phyloP scores from a whole-genome alignment of 2,888 invertebrate genomes.

The Drosophila subquinaria region DNA sequence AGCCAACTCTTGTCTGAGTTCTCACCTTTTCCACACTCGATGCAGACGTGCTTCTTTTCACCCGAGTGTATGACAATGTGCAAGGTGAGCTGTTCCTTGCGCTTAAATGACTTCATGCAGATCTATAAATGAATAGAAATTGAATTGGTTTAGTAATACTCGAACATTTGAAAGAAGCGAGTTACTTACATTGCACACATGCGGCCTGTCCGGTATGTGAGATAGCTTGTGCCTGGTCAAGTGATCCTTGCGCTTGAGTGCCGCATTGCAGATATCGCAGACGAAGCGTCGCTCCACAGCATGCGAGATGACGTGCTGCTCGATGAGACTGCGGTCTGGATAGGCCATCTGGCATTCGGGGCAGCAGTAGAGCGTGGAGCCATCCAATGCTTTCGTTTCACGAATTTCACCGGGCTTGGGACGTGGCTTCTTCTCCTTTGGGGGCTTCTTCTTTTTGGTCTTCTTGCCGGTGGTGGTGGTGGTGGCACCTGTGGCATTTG shows the following conservation, averaged over 20 bases:
- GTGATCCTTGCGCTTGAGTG: conserved; percentile 94
- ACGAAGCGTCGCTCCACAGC: conserved; percentile 94
- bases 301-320: conserved; percentile 94
- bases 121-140: conserved; percentile 83
- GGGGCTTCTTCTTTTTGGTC: conserved; percentile 87
- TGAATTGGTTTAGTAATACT: not conserved
- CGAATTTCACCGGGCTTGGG: conserved; percentile 88
- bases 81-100: conserved; percentile 94
- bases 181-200: conserved; percentile 90
- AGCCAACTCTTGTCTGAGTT: not conserved
- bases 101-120: conserved; percentile 94
- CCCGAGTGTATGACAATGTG: conserved; percentile 96
- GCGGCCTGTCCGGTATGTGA: conserved; percentile 95
- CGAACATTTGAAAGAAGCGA: not conserved
- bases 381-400: conserved; percentile 89
- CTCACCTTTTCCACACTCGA: conserved; percentile 93
- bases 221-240: conserved; percentile 94
- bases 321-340: conserved; percentile 92
- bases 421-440: conserved; percentile 92
- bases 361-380: conserved; percentile 94
- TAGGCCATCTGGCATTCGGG: conserved; percentile 96
- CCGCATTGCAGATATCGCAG: conserved; percentile 95
- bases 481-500: conserved; percentile 85
- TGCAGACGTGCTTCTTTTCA: conserved; percentile 94
- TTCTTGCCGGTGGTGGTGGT: conserved; percentile 84